A percentile compares a stretch with the other conserved stretches of the same genome.
phyloP scores from a whole-genome alignment of 2,888 invertebrate genomes.

The Thymelicus lineola region DNA sequence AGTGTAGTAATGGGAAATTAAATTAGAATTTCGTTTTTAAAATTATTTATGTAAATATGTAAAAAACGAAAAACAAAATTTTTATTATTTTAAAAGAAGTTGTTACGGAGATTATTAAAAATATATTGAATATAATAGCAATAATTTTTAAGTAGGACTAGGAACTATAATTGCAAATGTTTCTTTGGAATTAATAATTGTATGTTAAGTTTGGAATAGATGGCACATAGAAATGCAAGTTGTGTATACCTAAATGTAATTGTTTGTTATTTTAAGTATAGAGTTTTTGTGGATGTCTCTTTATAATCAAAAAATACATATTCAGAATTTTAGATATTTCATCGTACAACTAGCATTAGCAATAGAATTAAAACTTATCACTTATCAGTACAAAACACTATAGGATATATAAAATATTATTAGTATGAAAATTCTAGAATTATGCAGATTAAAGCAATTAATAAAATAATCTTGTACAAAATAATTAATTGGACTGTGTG shows the following conservation, averaged over 20 bases:
- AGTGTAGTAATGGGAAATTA: no score
- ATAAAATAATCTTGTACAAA: constrained; percentile 3
- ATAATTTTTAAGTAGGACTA: not conserved
- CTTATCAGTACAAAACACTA: not conserved
- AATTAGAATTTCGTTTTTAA: not conserved
- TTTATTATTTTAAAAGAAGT: not conserved
- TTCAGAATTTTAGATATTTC: not conserved
- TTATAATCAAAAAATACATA: not conserved
- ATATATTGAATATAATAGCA: not conserved
- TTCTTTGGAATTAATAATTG: no score
- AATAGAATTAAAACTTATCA: not conserved
- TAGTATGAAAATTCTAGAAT: constrained; percentile 1
- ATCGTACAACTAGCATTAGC: not conserved
- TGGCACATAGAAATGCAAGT: no score
- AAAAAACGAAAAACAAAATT: no score
- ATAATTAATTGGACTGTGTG: constrained; percentile 20
- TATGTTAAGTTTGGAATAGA: no score
- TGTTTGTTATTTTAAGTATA: not conserved
- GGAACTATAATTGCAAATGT: no score
- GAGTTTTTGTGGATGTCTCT: not conserved
- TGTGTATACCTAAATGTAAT: no score
- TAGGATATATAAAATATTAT: not conserved
- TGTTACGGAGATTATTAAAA: not conserved
- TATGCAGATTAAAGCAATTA: not conserved
- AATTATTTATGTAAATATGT: not conserved